phyloP scores from a whole-genome alignment of 2,888 invertebrate genomes.

The Boloria euphrosyne region DNA sequence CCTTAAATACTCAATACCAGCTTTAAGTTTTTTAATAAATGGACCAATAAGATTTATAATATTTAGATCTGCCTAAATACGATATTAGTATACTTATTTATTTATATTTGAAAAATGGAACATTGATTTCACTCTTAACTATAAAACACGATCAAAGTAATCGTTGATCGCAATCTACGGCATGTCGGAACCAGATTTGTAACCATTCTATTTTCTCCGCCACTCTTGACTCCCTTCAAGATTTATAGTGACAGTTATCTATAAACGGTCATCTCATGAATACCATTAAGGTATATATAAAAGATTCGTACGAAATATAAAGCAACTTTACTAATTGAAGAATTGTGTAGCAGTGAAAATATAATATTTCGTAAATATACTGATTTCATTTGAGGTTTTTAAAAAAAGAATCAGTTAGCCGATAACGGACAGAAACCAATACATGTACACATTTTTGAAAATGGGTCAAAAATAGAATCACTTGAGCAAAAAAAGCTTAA shows the following conservation, averaged over 20 bases:
- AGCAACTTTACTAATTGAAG: background rate
- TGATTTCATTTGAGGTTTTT: no score
- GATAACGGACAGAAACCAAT: no score
- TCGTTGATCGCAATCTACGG: background rate
- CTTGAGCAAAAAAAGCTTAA: no score
- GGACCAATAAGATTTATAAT: no score
- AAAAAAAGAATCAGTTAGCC: no score
- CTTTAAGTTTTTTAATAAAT: no score
- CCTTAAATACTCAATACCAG: no score
- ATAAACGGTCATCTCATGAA: conserved; percentile 4
- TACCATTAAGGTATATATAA: background rate
- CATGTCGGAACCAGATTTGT: conserved; percentile 9
- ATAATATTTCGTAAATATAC: background rate
- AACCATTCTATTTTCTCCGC: conserved; percentile 16
- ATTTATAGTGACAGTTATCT: conserved; percentile 32
- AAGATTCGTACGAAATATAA: background rate
- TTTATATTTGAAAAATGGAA: background rate
- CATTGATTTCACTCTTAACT: background rate
- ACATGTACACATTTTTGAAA: no score
- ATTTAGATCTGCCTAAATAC: no score
- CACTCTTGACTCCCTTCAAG: conserved; percentile 18
- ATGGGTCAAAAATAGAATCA: no score
- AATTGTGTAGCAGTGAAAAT: background rate
- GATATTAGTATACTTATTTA: no score
- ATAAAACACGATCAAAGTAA: background rate